Percentiles rank a stretch among this genome's conserved stretches.
These are phyloP conservation scores for Urocyon cinereoargenteus DNA, from an alignment of 2,797 vertebrate genomes.

Conservation along the genomic window DNA sequence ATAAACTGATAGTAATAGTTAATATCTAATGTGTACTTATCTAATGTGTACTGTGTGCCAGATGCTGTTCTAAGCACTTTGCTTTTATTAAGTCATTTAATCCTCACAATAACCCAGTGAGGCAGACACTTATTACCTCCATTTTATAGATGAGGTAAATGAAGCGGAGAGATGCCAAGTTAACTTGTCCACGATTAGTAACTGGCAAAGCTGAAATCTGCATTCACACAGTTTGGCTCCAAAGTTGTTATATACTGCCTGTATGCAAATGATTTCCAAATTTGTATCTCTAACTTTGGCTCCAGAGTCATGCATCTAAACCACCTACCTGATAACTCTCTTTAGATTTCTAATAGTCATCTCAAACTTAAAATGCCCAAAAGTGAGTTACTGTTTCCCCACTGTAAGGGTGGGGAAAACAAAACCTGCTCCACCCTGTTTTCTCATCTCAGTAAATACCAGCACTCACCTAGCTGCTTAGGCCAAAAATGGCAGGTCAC, in stretches of 20 bases:
- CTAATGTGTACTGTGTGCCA: not conserved
- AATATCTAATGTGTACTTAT: not conserved
- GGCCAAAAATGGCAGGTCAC: not conserved
- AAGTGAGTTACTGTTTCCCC: not conserved
- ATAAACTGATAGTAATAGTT: constrained; percentile 12
- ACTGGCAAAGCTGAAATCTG: constrained; percentile 25
- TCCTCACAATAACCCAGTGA: not conserved
- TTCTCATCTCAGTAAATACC: not conserved
- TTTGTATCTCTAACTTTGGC: not conserved
- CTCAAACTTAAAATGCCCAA: constrained; percentile 11
- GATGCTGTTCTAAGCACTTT: not conserved
- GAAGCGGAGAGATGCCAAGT: not conserved
- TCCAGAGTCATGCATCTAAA: constrained; percentile 14
- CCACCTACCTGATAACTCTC: not conserved
- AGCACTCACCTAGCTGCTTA: not conserved
- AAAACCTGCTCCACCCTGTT: not conserved
- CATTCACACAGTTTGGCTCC: not conserved
- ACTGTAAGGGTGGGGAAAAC: not conserved
- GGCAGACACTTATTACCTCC: not conserved
- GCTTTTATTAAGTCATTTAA: constrained; percentile 23
- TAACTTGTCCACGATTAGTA: not conserved
- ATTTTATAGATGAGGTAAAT: constrained; percentile 37
- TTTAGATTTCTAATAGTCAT: not conserved
- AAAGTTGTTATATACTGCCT: not conserved
- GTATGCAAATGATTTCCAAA: not conserved